These are phyloP conservation scores for Sarcophaga peregrina DNA, from an alignment of 1,140 invertebrate species.

Conservation along the genomic window DNA sequence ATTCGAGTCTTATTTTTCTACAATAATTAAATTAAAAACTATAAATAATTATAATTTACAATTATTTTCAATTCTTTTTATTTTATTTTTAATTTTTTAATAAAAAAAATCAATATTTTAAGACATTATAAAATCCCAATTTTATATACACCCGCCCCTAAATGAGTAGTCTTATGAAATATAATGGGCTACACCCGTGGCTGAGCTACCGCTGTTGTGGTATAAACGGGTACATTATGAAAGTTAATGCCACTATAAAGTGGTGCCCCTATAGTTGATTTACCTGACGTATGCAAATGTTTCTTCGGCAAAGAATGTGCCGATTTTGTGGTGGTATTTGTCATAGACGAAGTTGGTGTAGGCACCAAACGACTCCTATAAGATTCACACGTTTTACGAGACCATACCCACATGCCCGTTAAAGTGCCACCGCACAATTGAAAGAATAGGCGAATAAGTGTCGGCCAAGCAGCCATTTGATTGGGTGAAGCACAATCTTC, in stretches of 20 bases:
- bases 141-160: conserved; percentile 37
- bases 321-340: conserved; percentile 49
- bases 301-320: conserved; percentile 54
- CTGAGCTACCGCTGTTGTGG: conserved; percentile 46
- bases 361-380: conserved; percentile 59
- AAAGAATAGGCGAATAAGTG: conserved; percentile 79
- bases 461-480: conserved; percentile 60
- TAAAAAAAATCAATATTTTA: conserved; percentile 6
- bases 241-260: conserved; percentile 65
- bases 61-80: background rate
- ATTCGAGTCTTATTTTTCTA: conserved; percentile 43
- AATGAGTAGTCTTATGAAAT: background rate
- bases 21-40: conserved; percentile 14
- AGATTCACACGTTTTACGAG: conserved; percentile 80
- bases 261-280: conserved; percentile 51
- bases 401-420: conserved; percentile 92
- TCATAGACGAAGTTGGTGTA: conserved; percentile 51
- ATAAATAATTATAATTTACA: background rate
- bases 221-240: conserved; percentile 64
- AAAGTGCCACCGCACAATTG: conserved; percentile 84
- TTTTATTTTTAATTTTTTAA: conserved; percentile 38
- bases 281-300: conserved; percentile 60
- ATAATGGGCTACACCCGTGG: conserved; percentile 51
- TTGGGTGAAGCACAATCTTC: conserved; percentile 62
- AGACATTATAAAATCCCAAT: background rate